These are phyloP conservation scores for Saguinus imperator DNA, from an alignment of 2,113 vertebrate genomes.

Conservation along the genomic window DNA sequence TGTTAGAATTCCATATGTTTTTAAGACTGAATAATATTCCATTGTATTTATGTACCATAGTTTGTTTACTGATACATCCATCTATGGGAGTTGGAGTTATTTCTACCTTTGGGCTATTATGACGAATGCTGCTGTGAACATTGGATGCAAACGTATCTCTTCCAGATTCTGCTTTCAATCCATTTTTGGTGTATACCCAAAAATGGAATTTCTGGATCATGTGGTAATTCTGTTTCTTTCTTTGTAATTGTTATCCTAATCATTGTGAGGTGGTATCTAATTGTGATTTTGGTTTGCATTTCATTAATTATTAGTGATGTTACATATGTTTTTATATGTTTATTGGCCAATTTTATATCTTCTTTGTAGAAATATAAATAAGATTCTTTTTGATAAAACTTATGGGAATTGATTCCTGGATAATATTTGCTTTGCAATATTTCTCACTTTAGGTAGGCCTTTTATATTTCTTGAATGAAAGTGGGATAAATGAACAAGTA, in stretches of 20 bases:
- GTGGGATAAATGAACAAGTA: not conserved
- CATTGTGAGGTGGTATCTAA: not conserved
- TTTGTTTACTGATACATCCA: not conserved
- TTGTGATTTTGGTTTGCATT: not conserved
- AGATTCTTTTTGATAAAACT: not conserved
- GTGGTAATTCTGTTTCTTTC: not conserved
- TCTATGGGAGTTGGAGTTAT: not conserved
- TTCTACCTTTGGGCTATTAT: not conserved
- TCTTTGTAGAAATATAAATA: not conserved
- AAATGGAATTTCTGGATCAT: not conserved
- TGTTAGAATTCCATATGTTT: not conserved
- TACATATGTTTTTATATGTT: not conserved
- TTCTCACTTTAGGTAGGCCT: not conserved
- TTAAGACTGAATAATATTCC: not conserved
- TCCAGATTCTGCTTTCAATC: not conserved
- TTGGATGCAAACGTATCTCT: not conserved
- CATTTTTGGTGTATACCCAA: not conserved
- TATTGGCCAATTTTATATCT: not conserved
- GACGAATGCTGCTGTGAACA: not conserved
- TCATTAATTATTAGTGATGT: not conserved
- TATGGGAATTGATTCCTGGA: not conserved
- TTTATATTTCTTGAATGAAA: slow-evolving; percentile 16
- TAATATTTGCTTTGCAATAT: not conserved
- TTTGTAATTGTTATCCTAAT: not conserved
- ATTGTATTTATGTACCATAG: not conserved